These are phyloP conservation scores for Temnopleurus reevesii DNA, from an alignment of 53 echinoderm and acorn worm species.

Conservation along the genomic window DNA sequence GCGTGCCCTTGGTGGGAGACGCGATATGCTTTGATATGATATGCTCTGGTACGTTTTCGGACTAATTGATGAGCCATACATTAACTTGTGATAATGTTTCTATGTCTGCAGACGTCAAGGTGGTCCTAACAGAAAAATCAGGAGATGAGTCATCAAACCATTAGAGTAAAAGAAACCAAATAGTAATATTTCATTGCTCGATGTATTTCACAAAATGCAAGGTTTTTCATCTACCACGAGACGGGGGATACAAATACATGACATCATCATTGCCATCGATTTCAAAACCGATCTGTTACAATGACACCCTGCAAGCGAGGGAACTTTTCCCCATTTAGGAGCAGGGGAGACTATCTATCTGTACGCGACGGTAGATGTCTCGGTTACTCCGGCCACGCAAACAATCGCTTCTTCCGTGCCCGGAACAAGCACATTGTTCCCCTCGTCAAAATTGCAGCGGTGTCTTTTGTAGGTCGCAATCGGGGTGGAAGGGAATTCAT, in stretches of 20 bases:
- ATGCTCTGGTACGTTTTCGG: conserved; percentile 3
- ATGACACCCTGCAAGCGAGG: conserved; percentile 29
- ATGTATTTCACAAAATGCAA: conserved; percentile 27
- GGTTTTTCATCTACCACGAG: background rate
- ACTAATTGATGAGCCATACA: conserved; percentile 26
- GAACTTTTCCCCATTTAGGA: conserved; percentile 25
- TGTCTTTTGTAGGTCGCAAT: conserved; percentile 50
- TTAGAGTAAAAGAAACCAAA: conserved; percentile 30
- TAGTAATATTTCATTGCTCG: conserved; percentile 51
- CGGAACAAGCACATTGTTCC: conserved; percentile 56
- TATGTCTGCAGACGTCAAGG: conserved; percentile 27
- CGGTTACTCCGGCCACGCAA: conserved; percentile 12
- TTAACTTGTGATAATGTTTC: conserved; percentile 37
- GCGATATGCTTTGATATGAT: background rate
- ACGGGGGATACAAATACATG: conserved; percentile 29
- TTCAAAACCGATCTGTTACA: conserved; percentile 28
- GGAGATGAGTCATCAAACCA: conserved; percentile 46
- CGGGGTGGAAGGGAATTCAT: conserved; percentile 57
- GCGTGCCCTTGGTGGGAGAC: background rate
- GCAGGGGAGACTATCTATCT: background rate
- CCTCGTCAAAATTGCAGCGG: conserved; percentile 31
- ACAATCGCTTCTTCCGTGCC: conserved; percentile 38
- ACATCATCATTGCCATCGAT: conserved; percentile 49
- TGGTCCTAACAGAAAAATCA: conserved; percentile 7
- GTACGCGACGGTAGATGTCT: background rate